Base-by-base conservation (phyloP, 2,888 invertebrate genomes). In the Campaea margaritaria region DNA sequence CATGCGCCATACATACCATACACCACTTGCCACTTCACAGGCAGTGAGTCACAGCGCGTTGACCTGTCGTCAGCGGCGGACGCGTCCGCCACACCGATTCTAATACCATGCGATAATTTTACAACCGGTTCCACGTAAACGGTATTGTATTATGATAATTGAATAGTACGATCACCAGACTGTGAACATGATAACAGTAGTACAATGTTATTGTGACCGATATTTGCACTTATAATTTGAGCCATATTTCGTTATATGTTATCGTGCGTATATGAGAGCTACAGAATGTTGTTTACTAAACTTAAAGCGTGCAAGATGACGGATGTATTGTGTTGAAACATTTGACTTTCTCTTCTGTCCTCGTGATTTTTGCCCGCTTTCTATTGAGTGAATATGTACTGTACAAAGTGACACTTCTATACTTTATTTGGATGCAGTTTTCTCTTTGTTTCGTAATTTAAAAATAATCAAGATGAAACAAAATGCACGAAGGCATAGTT, bases 51-150 rank as follows among this genome's bases (percentile, higher is more conserved):
- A 86, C 78, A 86, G 89, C 87, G 74, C 89, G 85, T 85, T 87
- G 89, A 89, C 87, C 87, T 77, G 77, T 71, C 69, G 77, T 70
- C 69, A 67, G 64, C 53, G 69, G 70, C 78, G 82, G 82, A 82
- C 85, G 81, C 67, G 56, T 72, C 70, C 61, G 36, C 55, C 60
- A 62, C 62, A 15, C 42, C 38, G 39, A 11, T 15, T 39, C 27
- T 62, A 46, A 59, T 44, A 54, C 48, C 27, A 34, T 15, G 36
- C 63, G 70, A 79, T 75, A 70, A 72, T 72, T 75, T 76, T 73
- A 78, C 78, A 83, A 86, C 83, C 76, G 79, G 82, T 81, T 79
- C 66, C 5, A 2, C 73, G 69, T 75, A 77, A 67, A 71, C 69
- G 70, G 71, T 67, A 72, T 74, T 76, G 72, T 75, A 76, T 76